Evolutionary conservation across 37 sponge, comb jelly and placozoan species (phyloP).

Genomic region (Theonella swinhoei): DNA sequence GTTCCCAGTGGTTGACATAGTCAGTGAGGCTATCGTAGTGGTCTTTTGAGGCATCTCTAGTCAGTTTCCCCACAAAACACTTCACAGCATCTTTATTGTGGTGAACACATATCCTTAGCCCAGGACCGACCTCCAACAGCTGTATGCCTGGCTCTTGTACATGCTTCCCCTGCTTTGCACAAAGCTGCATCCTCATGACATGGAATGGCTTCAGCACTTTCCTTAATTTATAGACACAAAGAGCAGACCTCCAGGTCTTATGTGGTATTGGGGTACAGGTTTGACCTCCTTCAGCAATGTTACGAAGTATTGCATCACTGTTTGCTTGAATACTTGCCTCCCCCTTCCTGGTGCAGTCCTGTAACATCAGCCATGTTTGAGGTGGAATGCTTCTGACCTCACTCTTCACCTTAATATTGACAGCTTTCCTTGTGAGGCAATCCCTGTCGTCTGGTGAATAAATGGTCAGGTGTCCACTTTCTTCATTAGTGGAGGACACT

Average conservation of each 20-base stretch:
- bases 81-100: slow-evolving; percentile 37
- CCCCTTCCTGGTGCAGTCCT: not conserved
- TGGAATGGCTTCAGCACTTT: slow-evolving; percentile 12
- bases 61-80: slow-evolving; percentile 21
- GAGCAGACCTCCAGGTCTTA: not conserved
- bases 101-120: slow-evolving; percentile 42
- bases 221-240: not conserved
- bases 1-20: slow-evolving; percentile 43
- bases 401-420: not conserved
- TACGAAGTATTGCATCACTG: not conserved
- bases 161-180: not conserved
- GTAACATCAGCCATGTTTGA: not conserved
- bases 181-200: slow-evolving; percentile 14
- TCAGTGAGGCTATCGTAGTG: slow-evolving; percentile 20
- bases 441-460: not conserved
- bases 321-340: not conserved
- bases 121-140: slow-evolving; percentile 55
- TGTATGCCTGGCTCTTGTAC: slow-evolving; percentile 16
- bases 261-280: not conserved
- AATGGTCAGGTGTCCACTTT: not conserved
- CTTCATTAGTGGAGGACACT: not conserved
- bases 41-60: slow-evolving; percentile 13
- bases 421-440: not conserved
- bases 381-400: not conserved
- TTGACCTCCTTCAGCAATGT: not conserved